Evolutionary conservation across 2,797 vertebrate genomes (phyloP).

Genomic region (Enteromius radiatus): DNA sequence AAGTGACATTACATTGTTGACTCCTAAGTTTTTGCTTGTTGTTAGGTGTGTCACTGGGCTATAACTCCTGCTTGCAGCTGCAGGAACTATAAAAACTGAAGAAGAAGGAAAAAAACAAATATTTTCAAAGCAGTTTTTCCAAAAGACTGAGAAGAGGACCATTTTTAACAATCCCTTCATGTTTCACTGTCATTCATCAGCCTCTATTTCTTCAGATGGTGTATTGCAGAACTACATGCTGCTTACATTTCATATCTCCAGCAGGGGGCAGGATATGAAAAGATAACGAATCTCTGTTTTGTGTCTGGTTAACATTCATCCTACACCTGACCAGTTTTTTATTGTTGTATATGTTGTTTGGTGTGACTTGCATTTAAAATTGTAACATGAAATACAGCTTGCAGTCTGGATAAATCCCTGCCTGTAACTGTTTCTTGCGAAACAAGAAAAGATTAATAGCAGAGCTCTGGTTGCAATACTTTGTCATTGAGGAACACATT

Average conservation of each 20-base stretch:
- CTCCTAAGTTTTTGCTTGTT: background rate
- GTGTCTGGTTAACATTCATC: too few relatives aligned
- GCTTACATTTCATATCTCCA: background rate
- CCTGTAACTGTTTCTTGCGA: background rate
- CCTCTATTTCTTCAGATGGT: background rate
- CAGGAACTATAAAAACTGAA: background rate
- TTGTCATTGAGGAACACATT: background rate
- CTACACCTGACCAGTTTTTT: background rate
- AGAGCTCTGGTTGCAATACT: background rate
- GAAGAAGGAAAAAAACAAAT: background rate
- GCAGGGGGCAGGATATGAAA: constrained; percentile 22
- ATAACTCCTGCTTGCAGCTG: background rate
- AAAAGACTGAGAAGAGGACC: background rate
- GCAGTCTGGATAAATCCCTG: background rate
- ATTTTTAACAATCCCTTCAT: background rate
- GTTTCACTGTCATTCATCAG: background rate
- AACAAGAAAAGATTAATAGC: background rate
- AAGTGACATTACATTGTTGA: background rate
- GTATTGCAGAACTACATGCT: background rate
- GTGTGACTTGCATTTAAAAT: background rate
- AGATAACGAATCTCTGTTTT: background rate
- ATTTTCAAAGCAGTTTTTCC: background rate
- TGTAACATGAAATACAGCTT: background rate
- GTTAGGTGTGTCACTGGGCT: background rate
- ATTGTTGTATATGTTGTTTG: background rate